Base-by-base conservation (phyloP, 2,113 vertebrate species). In the Aspiorhynchus laticeps region DNA sequence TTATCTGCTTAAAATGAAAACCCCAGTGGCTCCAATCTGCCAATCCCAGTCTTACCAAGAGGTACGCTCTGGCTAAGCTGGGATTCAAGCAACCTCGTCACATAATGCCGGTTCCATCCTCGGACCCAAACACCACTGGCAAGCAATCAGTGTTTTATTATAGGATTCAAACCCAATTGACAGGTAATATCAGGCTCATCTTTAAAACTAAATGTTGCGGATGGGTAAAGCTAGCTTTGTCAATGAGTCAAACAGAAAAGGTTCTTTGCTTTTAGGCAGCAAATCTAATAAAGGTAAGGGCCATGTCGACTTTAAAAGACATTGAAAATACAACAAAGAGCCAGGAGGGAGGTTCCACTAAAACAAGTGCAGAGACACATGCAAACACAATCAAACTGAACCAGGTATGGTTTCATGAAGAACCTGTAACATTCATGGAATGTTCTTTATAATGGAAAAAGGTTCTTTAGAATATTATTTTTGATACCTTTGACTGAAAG, bases 261-360 rank as follows among this genome's bases (percentile, higher is more conserved):
- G 79, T 77, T 63, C 0, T 41, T 26, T 31, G n/a, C 15, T 33
- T 74, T 77, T 63, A 83, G 36, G 56, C 11, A 75, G 71, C 17
- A 82, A 74, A 86, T 86, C 79, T 83, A 88, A 88, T 88, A 83
- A 78, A 28, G 7, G 14, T 31, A 51, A 75, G 59, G 80, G 87
- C 78, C 83, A 77, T 85, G 33, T 85, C 83, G 87, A 69, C 9
- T 86, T 36, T 61, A 15, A 24, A 65, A 85, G 56, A 76, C 84
- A 71, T 63, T 76, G 36, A 82, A 82, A 48, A 69, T 80, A 80
- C 31, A 61, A 46, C 53, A 84, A 24, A 63, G 11, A 48, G 24
- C 38, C 28, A 38, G 48, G 19, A 71, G 7, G 81, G 53, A 24
- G 36, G 28, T 81, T 36, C 67, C 17, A 26, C 5, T 43, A 15